Conservation (phyloP, 2,113 vertebrate genomes). For the Oncorhynchus mykiss region DNA sequence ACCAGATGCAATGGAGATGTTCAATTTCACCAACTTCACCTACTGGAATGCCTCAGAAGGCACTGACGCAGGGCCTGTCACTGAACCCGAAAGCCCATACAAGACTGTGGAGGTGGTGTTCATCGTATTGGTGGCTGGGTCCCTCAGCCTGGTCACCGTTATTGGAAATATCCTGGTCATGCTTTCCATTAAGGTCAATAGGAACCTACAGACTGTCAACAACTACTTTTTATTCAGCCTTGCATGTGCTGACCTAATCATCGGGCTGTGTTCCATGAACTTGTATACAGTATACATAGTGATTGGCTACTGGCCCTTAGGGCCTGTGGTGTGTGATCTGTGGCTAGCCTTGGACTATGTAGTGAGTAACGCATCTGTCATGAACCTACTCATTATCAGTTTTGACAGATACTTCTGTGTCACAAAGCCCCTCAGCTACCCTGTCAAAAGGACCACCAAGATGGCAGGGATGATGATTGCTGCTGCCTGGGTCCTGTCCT, state of each 20-base stretch:
- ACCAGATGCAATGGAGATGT: slow-evolving; percentile 56
- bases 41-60: slow-evolving; percentile 84
- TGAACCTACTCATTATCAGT: slow-evolving; percentile 99
- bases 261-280: slow-evolving; percentile 98
- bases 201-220: slow-evolving; percentile 97
- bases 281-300: slow-evolving; percentile 98
- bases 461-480: slow-evolving; percentile 99
- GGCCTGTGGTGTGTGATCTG: slow-evolving; percentile 95
- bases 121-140: slow-evolving; percentile 95
- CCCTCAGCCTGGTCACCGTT: slow-evolving; percentile 94
- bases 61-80: slow-evolving; percentile 73
- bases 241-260: slow-evolving; percentile 97
- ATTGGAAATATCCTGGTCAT: slow-evolving; percentile 98
- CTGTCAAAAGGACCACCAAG: slow-evolving; percentile 94
- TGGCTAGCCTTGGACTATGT: slow-evolving; percentile 98
- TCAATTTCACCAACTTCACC: slow-evolving; percentile 34
- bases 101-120: slow-evolving; percentile 98
- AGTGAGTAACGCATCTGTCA: slow-evolving; percentile 96
- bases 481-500: slow-evolving; percentile 96
- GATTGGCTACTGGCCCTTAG: slow-evolving; percentile 97
- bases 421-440: slow-evolving; percentile 96
- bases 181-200: slow-evolving; percentile 98
- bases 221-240: slow-evolving; percentile 99
- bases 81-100: slow-evolving; percentile 83
- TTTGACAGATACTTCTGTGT: slow-evolving; percentile 99